Evolutionary conservation across 2,888 invertebrate genomes (phyloP).

Genomic region (Leuctra nigra): DNA sequence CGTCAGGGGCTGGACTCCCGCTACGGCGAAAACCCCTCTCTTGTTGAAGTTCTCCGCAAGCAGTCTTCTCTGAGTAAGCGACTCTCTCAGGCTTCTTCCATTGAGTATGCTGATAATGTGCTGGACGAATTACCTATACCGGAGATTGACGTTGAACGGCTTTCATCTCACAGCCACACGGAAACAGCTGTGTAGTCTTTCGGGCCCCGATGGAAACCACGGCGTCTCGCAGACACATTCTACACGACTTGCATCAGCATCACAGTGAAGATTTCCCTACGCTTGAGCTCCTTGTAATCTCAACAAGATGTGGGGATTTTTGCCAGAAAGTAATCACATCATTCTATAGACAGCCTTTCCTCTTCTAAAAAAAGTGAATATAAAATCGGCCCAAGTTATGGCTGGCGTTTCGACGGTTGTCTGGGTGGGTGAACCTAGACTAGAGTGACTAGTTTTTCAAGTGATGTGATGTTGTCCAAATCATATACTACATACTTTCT

Average conservation of each 20-base stretch:
- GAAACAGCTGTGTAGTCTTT: slow-evolving; percentile 89
- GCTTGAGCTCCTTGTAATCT: too few species aligned
- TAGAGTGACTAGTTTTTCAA: background rate
- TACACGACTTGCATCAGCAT: too few species aligned
- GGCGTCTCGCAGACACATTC: too few species aligned
- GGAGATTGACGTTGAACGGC: slow-evolving; percentile 87
- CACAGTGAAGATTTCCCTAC: too few species aligned
- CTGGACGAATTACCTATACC: slow-evolving; percentile 83
- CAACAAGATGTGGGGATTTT: too few species aligned
- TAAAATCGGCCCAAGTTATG: background rate
- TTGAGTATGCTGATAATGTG: slow-evolving; percentile 85
- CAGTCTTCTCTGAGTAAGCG: slow-evolving; percentile 89
- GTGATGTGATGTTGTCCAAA: slow-evolving; percentile 8
- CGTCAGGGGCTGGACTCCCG: slow-evolving; percentile 98
- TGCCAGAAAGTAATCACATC: slow-evolving; percentile 3
- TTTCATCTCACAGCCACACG: slow-evolving; percentile 89
- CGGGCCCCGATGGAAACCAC: too few species aligned
- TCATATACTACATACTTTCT: background rate
- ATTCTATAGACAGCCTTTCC: slow-evolving; percentile 19
- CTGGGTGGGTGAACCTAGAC: too few species aligned
- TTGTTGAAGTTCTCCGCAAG: slow-evolving; percentile 89
- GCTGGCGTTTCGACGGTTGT: background rate
- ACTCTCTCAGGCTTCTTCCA: slow-evolving; percentile 84
- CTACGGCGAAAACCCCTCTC: slow-evolving; percentile 84
- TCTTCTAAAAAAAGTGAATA: slow-evolving; percentile 11